Evolutionary conservation across 2,113 vertebrate species (phyloP), one percentile per base, ranked within the genome.

Genomic region (Channa argus): DNA sequence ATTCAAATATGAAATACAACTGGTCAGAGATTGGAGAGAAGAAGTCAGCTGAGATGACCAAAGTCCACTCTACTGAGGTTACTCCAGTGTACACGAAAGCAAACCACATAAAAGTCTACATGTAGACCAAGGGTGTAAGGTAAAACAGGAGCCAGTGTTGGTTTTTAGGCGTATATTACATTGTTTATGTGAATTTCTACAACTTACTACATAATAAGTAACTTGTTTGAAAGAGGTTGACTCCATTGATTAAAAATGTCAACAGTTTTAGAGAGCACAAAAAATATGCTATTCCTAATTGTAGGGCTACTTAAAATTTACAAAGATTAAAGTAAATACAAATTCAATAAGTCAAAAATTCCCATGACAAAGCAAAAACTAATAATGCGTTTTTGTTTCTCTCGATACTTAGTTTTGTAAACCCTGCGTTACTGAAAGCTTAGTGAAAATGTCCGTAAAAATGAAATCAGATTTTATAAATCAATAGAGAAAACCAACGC

Each of bases 41-140:
- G 43, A 75, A 67, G 60, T 74, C 71, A 79, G 73, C 39, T 5
- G 41, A 84, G 36, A 62, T 45, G 64, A 52, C 76, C 79, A 84
- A 84, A 87, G 84, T 86, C 76, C 64, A 33, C 14, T n/a, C n/a
- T n/a, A 55, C 38, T 11, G 24, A 64, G 74, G 75, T 80, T 61
- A 85, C 44, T 68, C 5, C 24, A 46, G 77, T 65, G 24, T 61
- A 82, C 64, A 79, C 8, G 8, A 66, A 71, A 74, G 9, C 61
- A 50, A 76, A 66, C 66, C 33, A 45, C 59, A 60, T 6, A 55
- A 44, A 70, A 13, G 14, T 39, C 58, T 51, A 2, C 45, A 41
- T 24, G 24, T 24, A 24, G 24, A 24, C 24, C 8, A 59, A 43
- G 50, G 33, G 36, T 62, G 52, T 74, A 54, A 62, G 61, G 13